phyloP scores from a whole-genome alignment of 2,888 invertebrate genomes.

The Athetis lepigone region DNA sequence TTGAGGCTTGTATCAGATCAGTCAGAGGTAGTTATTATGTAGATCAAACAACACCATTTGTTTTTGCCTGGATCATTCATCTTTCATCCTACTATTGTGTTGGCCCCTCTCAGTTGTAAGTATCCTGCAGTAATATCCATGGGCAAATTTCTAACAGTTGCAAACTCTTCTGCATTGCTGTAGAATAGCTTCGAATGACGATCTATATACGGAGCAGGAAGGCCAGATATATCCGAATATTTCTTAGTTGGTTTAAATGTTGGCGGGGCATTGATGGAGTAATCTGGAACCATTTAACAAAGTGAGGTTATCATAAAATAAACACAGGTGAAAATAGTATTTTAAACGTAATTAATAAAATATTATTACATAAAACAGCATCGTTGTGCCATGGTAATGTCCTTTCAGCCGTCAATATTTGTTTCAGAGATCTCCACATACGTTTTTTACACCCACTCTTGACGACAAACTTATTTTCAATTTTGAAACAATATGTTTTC shows the following conservation, averaged over 20 bases:
- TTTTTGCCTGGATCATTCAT: neutral
- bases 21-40: neutral
- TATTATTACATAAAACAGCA: conserved; percentile 93
- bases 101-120: conserved; percentile 95
- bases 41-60: conserved; percentile 1
- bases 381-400: conserved; percentile 94
- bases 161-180: conserved; percentile 96
- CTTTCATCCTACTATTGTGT: conserved; percentile 92
- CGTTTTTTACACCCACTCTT: conserved; percentile 93
- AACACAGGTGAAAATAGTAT: neutral
- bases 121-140: conserved; percentile 98
- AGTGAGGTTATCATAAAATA: conserved; percentile 14
- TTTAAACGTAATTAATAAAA: neutral
- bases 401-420: conserved; percentile 95
- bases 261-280: conserved; percentile 97
- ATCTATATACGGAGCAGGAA: conserved; percentile 96
- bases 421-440: conserved; percentile 97
- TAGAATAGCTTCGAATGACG: conserved; percentile 97
- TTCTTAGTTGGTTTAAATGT: conserved; percentile 97
- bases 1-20: neutral
- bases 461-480: conserved; percentile 88
- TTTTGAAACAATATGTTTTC: conserved; percentile 83
- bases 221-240: conserved; percentile 97
- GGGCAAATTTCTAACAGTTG: conserved; percentile 95
- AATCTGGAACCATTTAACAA: conserved; percentile 92